Percentiles rank a stretch among this genome's conserved stretches.
Evolutionary conservation across 2,888 invertebrate species (phyloP).

Genomic region (Meloe dianella): DNA sequence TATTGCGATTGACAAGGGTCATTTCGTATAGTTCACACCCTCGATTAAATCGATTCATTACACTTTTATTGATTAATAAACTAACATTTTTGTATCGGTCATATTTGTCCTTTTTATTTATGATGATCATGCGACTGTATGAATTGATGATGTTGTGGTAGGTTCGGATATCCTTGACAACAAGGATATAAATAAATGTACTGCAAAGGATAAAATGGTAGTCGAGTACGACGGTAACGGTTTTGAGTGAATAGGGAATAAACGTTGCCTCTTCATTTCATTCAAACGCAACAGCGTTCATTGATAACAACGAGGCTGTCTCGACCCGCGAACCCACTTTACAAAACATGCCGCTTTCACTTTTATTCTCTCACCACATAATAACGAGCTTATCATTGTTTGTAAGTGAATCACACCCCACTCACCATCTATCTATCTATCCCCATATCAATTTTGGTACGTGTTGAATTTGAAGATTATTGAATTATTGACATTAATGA

Average conservation of each 20-base stretch:
- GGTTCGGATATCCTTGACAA: conserved; percentile 8
- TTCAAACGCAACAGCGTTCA: conserved; percentile 39
- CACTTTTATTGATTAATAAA: background rate
- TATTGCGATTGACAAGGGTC: conserved; percentile 9
- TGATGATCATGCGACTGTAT: background rate
- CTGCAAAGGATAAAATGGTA: background rate
- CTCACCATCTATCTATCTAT: background rate
- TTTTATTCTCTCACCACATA: conserved; percentile 35
- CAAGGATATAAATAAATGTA: conserved; percentile 13
- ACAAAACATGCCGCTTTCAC: conserved; percentile 30
- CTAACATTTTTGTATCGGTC: background rate
- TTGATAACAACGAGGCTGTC: conserved; percentile 38
- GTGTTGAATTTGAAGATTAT: background rate
- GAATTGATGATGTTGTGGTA: background rate
- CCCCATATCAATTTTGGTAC: background rate
- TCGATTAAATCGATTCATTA: background rate
- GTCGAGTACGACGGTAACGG: conserved; percentile 14
- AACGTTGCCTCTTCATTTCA: conserved; percentile 37
- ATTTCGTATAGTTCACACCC: background rate
- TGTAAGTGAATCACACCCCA: background rate
- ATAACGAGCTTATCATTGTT: background rate
- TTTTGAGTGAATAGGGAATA: conserved; percentile 19
- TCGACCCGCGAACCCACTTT: conserved; percentile 33
- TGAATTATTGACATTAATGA: background rate
- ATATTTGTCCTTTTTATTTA: background rate